phyloP scores from a whole-genome alignment of 2,113 vertebrate species.

The Antechinus stuartii region DNA sequence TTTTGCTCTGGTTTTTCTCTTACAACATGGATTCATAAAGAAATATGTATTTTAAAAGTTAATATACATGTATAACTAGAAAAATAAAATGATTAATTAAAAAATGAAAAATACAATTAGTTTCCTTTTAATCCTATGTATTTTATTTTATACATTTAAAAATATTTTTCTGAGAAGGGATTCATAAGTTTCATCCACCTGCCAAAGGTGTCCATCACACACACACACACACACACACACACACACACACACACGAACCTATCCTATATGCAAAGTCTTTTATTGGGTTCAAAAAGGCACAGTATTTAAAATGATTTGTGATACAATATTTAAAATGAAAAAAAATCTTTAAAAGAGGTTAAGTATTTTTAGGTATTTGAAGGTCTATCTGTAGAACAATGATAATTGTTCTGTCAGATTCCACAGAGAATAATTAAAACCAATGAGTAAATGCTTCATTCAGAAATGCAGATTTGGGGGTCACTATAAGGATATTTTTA shows the following conservation, averaged over 20 bases:
- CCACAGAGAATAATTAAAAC: not conserved
- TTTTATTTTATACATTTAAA: not conserved
- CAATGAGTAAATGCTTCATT: not conserved
- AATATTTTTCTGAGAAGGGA: not conserved
- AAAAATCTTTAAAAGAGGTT: not conserved
- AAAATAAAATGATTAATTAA: no score
- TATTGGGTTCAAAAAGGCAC: not conserved
- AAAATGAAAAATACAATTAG: not conserved
- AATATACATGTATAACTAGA: no score
- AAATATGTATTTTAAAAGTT: no score
- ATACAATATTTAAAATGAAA: not conserved
- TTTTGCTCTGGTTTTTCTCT: no score
- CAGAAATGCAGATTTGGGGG: not conserved
- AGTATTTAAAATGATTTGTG: not conserved
- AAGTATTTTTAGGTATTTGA: not conserved
- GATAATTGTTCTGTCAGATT: not conserved
- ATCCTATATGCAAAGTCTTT: not conserved
- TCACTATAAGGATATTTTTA: not conserved
- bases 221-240: not conserved
- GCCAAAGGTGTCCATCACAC: not conserved
- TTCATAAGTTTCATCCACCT: not conserved
- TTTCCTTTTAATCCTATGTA: not conserved
- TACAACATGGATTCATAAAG: no score
- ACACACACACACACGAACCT: not conserved
- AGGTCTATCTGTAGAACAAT: not conserved